Percentiles rank a stretch among this genome's conserved stretches.
These are phyloP conservation scores for Tangara arthus DNA, from an alignment of 2,797 vertebrate species.

Conservation along the genomic window DNA sequence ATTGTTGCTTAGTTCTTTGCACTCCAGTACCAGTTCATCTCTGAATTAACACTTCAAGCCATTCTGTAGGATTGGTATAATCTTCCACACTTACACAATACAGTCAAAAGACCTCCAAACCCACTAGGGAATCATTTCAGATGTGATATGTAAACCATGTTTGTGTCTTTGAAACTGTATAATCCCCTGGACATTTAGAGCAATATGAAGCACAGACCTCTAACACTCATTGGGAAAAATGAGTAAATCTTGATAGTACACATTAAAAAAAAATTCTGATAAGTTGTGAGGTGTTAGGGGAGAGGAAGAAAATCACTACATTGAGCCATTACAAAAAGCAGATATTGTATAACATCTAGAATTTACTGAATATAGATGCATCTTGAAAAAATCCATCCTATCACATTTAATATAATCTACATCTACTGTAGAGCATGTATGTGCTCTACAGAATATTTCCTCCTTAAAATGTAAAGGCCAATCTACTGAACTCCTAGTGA, in stretches of 20 bases:
- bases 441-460: neutral
- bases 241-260: neutral
- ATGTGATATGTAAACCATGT: neutral
- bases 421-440: neutral
- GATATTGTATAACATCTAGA: neutral
- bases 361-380: neutral
- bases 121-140: neutral
- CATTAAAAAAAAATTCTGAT: neutral
- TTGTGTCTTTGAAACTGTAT: neutral
- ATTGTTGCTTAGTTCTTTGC: neutral
- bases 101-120: neutral
- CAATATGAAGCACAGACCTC: neutral
- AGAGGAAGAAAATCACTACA: neutral
- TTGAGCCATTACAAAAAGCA: neutral
- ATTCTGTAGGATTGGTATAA: neutral
- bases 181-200: neutral
- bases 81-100: neutral
- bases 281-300: neutral
- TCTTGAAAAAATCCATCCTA: neutral
- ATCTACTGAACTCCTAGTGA: neutral
- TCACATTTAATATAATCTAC: neutral
- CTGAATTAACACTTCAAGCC: neutral
- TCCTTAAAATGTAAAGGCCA: neutral
- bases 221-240: neutral
- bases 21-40: neutral